A percentile compares a stretch with the other conserved stretches of the same genome.
Conservation (phyloP, 2,797 vertebrate genomes). For the Tokudaia muenninki region DNA sequence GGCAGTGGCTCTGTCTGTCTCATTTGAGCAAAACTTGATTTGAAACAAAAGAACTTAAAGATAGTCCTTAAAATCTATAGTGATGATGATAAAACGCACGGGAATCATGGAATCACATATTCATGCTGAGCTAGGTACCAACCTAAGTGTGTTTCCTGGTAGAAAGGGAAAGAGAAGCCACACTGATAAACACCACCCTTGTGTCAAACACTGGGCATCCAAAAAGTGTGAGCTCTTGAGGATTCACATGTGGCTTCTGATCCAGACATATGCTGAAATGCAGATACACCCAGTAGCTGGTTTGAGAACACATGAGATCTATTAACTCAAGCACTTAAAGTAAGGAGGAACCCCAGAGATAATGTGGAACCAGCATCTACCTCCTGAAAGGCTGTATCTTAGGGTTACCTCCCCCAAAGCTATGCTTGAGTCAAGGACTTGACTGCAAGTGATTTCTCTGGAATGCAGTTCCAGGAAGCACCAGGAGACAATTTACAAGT, state of each 20-base stretch:
- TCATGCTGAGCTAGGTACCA: background rate
- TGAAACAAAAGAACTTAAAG: background rate
- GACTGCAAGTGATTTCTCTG: background rate
- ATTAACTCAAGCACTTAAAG: background rate
- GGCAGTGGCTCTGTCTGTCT: background rate
- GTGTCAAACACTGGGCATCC: background rate
- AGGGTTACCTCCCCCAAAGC: background rate
- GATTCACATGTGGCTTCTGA: background rate
- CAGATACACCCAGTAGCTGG: background rate
- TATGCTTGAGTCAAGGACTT: background rate
- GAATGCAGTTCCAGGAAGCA: background rate
- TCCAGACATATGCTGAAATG: background rate
- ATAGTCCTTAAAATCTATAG: background rate
- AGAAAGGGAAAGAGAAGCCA: background rate
- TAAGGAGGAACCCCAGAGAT: too few relatives aligned
- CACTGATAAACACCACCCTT: background rate
- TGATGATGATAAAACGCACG: background rate
- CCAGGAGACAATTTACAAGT: background rate
- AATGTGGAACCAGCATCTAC: background rate
- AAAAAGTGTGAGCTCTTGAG: background rate
- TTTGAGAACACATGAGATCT: background rate
- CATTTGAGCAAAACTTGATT: constrained; percentile 27
- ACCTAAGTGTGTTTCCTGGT: background rate
- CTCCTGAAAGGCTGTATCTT: background rate
- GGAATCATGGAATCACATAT: background rate